These are phyloP conservation scores for Ispidina lecontei DNA, from an alignment of 2,797 vertebrate genomes.

Conservation along the genomic window DNA sequence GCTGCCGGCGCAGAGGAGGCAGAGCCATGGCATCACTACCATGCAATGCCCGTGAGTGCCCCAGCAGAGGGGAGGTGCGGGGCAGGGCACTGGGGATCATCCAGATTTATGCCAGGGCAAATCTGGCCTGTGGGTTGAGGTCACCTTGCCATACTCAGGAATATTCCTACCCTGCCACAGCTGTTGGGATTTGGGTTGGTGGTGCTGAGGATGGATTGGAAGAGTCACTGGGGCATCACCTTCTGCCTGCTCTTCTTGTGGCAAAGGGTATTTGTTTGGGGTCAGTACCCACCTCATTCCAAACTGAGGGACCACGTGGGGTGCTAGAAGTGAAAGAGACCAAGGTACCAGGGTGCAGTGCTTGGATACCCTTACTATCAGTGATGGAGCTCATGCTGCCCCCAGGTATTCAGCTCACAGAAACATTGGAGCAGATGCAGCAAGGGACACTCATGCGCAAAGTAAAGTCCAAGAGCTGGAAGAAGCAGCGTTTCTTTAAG, in stretches of 20 bases:
- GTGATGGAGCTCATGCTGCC: not conserved
- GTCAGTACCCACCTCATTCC: accelerated
- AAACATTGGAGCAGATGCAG: conserved; percentile 87
- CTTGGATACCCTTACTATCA: not conserved
- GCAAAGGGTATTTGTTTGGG: not conserved
- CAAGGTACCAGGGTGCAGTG: accelerated
- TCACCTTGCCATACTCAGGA: not conserved
- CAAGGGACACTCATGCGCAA: conserved; percentile 88
- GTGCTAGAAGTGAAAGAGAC: not conserved
- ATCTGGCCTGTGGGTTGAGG: not conserved
- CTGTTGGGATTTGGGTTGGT: not conserved
- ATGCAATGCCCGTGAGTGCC: conserved; percentile 75
- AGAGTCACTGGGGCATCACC: not conserved
- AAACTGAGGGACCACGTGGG: accelerated
- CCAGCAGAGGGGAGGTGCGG: not conserved
- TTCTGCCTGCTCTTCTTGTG: not conserved
- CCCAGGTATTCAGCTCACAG: conserved; percentile 84
- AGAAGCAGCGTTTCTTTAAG: conserved; percentile 89
- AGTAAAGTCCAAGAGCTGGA: conserved; percentile 92
- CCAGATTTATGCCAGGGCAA: accelerated
- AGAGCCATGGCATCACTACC: conserved; percentile 70
- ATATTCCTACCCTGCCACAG: not conserved
- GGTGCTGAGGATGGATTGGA: accelerated
- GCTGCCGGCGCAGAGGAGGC: not conserved
- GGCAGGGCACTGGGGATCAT: not conserved